A percentile compares a stretch with the other conserved stretches of the same genome.
These are phyloP conservation scores for Cinclus mexicanus DNA, from an alignment of 2,113 vertebrate genomes.

Conservation along the genomic window DNA sequence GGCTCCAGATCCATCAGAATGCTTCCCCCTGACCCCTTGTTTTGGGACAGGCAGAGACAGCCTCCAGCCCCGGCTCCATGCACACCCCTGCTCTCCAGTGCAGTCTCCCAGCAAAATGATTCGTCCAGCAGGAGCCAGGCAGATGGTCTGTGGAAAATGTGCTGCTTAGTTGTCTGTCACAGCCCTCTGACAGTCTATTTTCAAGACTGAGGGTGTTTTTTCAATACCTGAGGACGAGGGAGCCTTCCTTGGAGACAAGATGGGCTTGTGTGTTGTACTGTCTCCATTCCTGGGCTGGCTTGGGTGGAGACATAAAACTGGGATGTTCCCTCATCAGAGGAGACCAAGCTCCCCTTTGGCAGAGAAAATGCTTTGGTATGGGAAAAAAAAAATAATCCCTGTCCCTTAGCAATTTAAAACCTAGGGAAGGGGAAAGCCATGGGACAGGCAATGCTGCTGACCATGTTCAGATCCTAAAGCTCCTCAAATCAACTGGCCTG, in stretches of 20 bases:
- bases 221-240: background rate
- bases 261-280: background rate
- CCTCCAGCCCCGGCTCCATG: fast-evolving
- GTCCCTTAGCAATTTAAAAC: background rate
- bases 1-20: background rate
- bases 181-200: background rate
- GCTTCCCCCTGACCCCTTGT: too few species aligned
- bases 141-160: background rate
- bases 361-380: background rate
- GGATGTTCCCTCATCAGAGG: background rate
- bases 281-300: background rate
- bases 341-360: background rate
- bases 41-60: background rate
- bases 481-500: background rate
- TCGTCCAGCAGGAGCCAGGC: background rate
- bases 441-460: fast-evolving
- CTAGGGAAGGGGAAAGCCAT: background rate
- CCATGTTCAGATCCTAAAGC: background rate
- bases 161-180: background rate
- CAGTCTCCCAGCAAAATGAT: background rate
- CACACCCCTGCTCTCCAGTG: fast-evolving
- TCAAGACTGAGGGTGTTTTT: background rate
- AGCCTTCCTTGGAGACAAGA: background rate
- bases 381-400: background rate
- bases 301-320: background rate